Evolutionary conservation across 2,797 vertebrate species (phyloP), one percentile per base, ranked within the genome.

Genomic region (Neosilurus hyrtlii): DNA sequence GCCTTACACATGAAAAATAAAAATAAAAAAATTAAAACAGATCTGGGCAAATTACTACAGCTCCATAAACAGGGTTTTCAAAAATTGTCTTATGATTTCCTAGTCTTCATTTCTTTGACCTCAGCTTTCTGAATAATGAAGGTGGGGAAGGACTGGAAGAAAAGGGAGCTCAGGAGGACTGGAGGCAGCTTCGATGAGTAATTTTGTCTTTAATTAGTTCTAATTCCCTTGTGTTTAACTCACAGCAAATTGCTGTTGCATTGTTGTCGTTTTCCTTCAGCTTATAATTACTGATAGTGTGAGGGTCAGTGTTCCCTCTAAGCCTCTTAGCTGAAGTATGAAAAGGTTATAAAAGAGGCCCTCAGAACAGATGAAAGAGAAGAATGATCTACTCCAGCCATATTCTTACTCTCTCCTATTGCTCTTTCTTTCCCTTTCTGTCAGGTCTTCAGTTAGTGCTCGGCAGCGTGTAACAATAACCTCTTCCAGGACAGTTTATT

Each of bases 401-500:
- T 67, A 52, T 22, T 79, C 52, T 65, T 37, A 62, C 63, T 51
- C 74, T 73, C 30, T 59, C 57, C 30, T 54, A 68, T 77, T 59
- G 59, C 24, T 66, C 11, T 56, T 78, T 73, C 65, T 56, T 75
- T 56, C 18, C 61, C 76, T 63, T 37, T 67, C 57, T 66, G 65
- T 74, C 85, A 54, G 54, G 26, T 76, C 77, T 80, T 83, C 74
- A 76, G 61, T 87, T 86, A 88, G 88, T 85, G 87, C 88, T 91
- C 86, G 83, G 91, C 90, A 90, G 81, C 85, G 83, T 84, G 70
- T 92, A 91, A 94, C 91, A 93, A 91, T 90, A 87, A 89, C 80
- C 82, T 90, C 90, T 91, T 94, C 92, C 91, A 92, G 90, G 72
- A 87, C 85, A 88, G 84, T 93, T 93, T 92, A 94, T 95, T 91